Evolutionary conservation across 2,888 invertebrate species (phyloP).

Genomic region (Dicyrtomina minuta): DNA sequence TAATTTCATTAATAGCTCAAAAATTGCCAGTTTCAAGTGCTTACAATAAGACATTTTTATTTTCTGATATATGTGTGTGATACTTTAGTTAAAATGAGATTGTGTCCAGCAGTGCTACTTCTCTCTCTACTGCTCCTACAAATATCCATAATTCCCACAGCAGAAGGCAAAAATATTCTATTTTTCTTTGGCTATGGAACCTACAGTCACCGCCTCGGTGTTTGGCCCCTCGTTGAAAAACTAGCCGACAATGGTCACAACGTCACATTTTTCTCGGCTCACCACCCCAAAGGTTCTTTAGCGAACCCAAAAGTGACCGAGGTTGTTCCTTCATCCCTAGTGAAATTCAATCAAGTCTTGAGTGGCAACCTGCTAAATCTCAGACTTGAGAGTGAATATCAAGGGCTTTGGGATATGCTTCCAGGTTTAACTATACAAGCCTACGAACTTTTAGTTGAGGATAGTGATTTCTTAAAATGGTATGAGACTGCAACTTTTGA

Average conservation of each 20-base stretch:
- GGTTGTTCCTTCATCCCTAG: not conserved
- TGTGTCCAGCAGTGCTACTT: too few relatives aligned
- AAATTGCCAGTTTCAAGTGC: too few relatives aligned
- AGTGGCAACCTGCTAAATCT: not conserved
- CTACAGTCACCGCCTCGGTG: slow-evolving; percentile 46
- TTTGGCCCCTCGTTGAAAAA: slow-evolving; percentile 48
- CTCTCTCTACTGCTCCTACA: too few relatives aligned
- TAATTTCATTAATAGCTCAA: too few relatives aligned
- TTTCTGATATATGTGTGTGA: too few relatives aligned
- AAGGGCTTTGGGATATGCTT: not conserved
- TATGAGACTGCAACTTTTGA: slow-evolving; percentile 35
- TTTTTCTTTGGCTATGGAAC: slow-evolving; percentile 43
- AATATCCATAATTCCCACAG: too few relatives aligned
- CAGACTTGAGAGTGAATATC: not conserved
- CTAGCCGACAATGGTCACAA: slow-evolving; percentile 42
- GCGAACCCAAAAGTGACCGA: slow-evolving; percentile 20
- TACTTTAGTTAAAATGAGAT: too few relatives aligned
- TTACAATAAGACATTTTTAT: too few relatives aligned
- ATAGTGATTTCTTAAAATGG: slow-evolving; percentile 30
- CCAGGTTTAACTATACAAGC: not conserved
- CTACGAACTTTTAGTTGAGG: not conserved
- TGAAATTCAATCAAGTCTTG: not conserved
- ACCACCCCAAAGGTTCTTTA: slow-evolving; percentile 25
- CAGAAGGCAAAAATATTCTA: slow-evolving; percentile 45
- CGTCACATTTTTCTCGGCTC: slow-evolving; percentile 43